Base-by-base conservation (phyloP, 2,888 invertebrate species). In the Xestia ashworthii region DNA sequence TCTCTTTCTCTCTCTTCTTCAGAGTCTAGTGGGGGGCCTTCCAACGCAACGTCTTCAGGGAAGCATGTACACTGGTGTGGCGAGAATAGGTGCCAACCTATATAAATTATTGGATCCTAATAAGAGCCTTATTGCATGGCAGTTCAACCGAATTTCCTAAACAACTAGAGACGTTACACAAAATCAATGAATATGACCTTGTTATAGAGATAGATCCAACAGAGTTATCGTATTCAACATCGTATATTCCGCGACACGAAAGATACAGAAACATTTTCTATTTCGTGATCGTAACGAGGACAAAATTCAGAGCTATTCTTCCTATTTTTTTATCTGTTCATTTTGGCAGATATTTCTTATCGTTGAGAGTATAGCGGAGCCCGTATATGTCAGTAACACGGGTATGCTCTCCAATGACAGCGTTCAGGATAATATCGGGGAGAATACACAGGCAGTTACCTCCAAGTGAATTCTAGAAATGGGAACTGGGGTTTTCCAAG, bases 381-480 rank as follows among this genome's bases (percentile, higher is more conserved):
- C 62, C 5, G 67, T 70, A 50, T 55, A 38, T 32, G 46, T 44
- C 44, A 8, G 50, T 22, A 53, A 64, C 58, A 68, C 14, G 55
- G 53, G n/a, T 66, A 55, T 22, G 62, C 64, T 81, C 71, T 81
- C 64, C 50, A 67, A 58, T 69, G 77, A 55, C 62, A 50, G 41
- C 67, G 44, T 41, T 55, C 5, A 22, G 71, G 76, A 81, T 81
- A 65, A 69, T 62, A 81, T 62, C 66, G 55, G 11, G 50, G n/a
- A 75, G 60, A 62, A 66, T 75, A 70, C 65, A 38, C 58, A 16
- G 22, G 22, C 55, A 38, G 55, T 69, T 74, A 68, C 65, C 58
- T 80, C 25, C 25, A 50, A 68, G 38, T 44, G 41, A 46, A 74
- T 64, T 41, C 44, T 74, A 38, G 46, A 74, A 74, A 80, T 55